Evolutionary conservation across 2,113 vertebrate species (phyloP).

Genomic region (Gallinago media): DNA sequence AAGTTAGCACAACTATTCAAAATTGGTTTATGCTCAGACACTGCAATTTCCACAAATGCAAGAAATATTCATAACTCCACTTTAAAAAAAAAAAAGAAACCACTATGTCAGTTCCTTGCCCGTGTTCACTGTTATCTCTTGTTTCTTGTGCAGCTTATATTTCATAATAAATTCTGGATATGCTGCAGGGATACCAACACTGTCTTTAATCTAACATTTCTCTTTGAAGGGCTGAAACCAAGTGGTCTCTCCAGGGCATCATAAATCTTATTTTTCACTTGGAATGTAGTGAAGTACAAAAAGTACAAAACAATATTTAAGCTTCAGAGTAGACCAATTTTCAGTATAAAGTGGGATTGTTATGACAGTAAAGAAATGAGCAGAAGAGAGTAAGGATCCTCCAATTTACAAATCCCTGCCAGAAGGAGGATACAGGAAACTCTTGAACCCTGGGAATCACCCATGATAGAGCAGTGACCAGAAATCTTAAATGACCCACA

Average conservation of each 20-base stretch:
- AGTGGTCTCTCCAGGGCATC: constrained; percentile 68
- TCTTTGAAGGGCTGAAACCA: constrained; percentile 75
- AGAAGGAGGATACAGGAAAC: constrained; percentile 44
- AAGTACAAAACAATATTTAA: constrained; percentile 77
- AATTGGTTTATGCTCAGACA: neutral
- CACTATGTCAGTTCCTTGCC: constrained; percentile 21
- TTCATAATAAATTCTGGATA: constrained; percentile 73
- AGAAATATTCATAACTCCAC: constrained; percentile 66
- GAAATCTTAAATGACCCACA: constrained; percentile 34
- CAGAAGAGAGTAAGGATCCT: constrained; percentile 58
- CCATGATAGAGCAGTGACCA: constrained; percentile 43
- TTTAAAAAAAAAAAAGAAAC: constrained; percentile 49
- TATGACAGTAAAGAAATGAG: constrained; percentile 72
- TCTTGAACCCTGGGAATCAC: neutral
- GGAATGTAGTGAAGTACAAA: constrained; percentile 72
- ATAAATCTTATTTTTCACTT: constrained; percentile 78
- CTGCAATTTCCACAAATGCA: constrained; percentile 34
- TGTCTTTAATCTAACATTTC: constrained; percentile 74
- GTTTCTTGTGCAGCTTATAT: constrained; percentile 64
- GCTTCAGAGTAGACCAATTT: constrained; percentile 76
- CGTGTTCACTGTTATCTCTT: constrained; percentile 40
- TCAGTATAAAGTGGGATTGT: constrained; percentile 72
- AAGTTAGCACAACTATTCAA: neutral
- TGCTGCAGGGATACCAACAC: constrained; percentile 57
- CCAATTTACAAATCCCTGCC: constrained; percentile 47